Evolutionary conservation across 2,888 invertebrate genomes (phyloP).

Genomic region (Malthinus seriepunctatus): DNA sequence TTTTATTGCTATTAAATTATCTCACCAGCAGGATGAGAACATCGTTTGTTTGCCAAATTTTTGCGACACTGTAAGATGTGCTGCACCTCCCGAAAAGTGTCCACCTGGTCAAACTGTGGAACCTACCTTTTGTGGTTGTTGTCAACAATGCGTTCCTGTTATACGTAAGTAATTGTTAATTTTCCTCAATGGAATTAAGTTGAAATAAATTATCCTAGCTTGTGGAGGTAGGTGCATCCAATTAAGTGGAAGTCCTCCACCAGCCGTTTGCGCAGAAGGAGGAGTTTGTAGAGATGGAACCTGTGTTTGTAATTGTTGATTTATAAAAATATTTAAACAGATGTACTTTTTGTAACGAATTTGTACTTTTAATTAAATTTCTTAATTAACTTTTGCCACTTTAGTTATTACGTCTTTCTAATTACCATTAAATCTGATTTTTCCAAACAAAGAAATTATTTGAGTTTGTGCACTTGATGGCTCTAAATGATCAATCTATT

Average conservation of each 20-base stretch:
- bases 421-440: no score
- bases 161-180: constrained; percentile 2
- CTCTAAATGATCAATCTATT: no score
- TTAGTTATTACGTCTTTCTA: no score
- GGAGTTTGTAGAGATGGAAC: background rate
- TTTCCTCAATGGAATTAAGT: background rate
- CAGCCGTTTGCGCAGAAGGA: background rate
- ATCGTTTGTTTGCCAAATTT: background rate
- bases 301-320: no score
- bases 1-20: no score
- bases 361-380: no score
- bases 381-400: no score
- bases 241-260: background rate
- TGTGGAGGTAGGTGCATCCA: background rate
- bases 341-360: no score
- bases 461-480: no score
- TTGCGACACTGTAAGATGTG: background rate
- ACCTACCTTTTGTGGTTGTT: constrained; percentile 4
- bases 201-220: background rate
- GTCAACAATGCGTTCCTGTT: constrained; percentile 7
- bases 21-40: no score
- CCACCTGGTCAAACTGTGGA: background rate
- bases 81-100: background rate
- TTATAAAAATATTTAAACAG: no score
- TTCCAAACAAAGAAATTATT: no score